Percentiles rank a stretch among this genome's conserved stretches.
phyloP scores from a whole-genome alignment of 2,113 vertebrate genomes.

The Oophaga pumilio region DNA sequence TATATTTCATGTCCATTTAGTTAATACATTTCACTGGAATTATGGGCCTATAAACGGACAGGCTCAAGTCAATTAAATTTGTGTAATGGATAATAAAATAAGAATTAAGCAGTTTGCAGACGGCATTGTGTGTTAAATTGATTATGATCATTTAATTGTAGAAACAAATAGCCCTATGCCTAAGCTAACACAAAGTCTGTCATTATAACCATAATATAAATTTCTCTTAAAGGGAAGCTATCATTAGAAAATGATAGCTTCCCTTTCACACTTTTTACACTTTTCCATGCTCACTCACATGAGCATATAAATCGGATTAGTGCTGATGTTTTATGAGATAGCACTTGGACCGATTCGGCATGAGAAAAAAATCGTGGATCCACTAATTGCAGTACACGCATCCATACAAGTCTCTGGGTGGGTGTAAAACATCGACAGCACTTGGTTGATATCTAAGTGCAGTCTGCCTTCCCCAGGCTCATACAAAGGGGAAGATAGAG shows the following conservation, averaged over 20 bases:
- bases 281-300: too few relatives aligned
- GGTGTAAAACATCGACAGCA: too few relatives aligned
- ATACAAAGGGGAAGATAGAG: too few relatives aligned
- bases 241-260: not conserved
- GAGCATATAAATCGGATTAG: too few relatives aligned
- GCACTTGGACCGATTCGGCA: too few relatives aligned
- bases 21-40: conserved; percentile 11
- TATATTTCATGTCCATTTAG: conserved; percentile 43
- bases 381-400: too few relatives aligned
- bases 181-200: not conserved
- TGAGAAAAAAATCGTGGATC: too few relatives aligned
- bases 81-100: conserved; percentile 43
- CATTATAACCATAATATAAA: not conserved
- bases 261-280: too few relatives aligned
- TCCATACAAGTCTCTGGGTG: too few relatives aligned
- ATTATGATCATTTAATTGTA: conserved; percentile 18
- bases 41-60: not conserved
- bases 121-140: conserved; percentile 1
- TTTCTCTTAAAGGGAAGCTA: not conserved
- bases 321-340: too few relatives aligned
- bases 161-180: conserved; percentile 21
- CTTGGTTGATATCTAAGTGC: too few relatives aligned
- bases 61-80: conserved; percentile 25
- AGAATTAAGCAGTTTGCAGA: conserved; percentile 41
- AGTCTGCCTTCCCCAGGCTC: too few relatives aligned